A percentile compares a stretch with the other conserved stretches of the same genome.
These are phyloP conservation scores for Macropus fuliginosus DNA, from an alignment of 2,797 vertebrate genomes.

Conservation along the genomic window DNA sequence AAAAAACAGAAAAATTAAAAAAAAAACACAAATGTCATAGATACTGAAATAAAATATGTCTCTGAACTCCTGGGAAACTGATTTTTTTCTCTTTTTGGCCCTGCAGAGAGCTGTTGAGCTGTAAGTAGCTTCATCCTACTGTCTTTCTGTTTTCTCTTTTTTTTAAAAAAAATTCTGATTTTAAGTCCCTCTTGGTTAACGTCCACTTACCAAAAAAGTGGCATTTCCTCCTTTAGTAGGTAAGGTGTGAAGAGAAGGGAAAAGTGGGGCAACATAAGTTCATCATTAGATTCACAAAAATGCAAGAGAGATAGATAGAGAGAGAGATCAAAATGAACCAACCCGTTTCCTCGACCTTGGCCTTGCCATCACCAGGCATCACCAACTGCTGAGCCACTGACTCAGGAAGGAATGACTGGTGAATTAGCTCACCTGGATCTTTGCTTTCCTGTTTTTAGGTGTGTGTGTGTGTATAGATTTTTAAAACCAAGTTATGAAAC, in stretches of 20 bases:
- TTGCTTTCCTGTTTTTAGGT: not conserved
- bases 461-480: not conserved
- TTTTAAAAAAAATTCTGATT: conserved; percentile 89
- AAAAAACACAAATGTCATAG: conserved; percentile 97
- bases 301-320: conserved; percentile 95
- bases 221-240: conserved; percentile 99
- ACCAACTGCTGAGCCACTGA: conserved; percentile 9
- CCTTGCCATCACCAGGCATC: conserved; percentile 88
- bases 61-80: conserved; percentile 89
- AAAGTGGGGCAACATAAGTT: conserved; percentile 99
- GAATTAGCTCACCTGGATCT: not conserved
- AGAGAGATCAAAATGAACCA: conserved; percentile 92
- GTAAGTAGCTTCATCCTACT: conserved; percentile 96
- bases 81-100: conserved; percentile 90
- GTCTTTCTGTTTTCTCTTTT: conserved; percentile 87
- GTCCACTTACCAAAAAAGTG: conserved; percentile 99
- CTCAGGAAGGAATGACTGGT: not conserved
- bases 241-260: conserved; percentile 99
- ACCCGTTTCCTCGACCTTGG: conserved; percentile 94
- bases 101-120: conserved; percentile 98
- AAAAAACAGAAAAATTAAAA: conserved; percentile 86
- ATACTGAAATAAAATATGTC: conserved; percentile 97
- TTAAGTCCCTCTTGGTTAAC: conserved; percentile 99
- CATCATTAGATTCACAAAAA: conserved; percentile 99
- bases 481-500: not conserved